Evolutionary conservation across 2,113 vertebrate genomes (phyloP).

Genomic region (Labeo rohita): DNA sequence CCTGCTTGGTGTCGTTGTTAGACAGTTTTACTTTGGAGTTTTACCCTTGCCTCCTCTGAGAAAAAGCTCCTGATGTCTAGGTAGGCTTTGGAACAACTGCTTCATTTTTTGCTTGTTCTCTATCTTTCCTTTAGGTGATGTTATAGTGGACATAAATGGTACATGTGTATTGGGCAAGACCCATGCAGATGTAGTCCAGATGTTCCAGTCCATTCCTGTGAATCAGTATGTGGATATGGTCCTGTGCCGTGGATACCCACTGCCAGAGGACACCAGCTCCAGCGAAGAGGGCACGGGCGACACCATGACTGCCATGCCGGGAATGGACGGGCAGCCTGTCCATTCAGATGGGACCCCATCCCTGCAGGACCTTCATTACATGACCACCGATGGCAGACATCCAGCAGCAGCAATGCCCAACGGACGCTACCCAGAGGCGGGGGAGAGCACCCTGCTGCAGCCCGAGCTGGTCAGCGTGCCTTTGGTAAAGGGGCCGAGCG

Average conservation of each 20-base stretch:
- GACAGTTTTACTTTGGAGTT: no score
- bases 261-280: conserved; percentile 85
- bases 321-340: conserved; percentile 77
- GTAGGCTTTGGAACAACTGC: background rate
- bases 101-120: background rate
- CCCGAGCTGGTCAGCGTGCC: conserved; percentile 90
- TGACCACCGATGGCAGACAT: conserved; percentile 74
- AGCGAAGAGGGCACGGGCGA: conserved; percentile 76
- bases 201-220: conserved; percentile 94
- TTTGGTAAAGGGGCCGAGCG: conserved; percentile 92
- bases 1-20: no score
- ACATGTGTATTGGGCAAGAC: conserved; percentile 94
- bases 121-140: conserved; percentile 80
- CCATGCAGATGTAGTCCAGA: conserved; percentile 97
- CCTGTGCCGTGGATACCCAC: conserved; percentile 94
- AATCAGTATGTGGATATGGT: conserved; percentile 95
- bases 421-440: conserved; percentile 70
- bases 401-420: conserved; percentile 40
- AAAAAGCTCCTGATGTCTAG: background rate
- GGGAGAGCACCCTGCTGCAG: conserved; percentile 85
- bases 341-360: conserved; percentile 71
- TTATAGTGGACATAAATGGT: conserved; percentile 96
- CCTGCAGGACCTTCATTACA: conserved; percentile 78
- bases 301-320: conserved; percentile 71
- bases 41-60: no score